Base-by-base conservation (phyloP, 2,888 invertebrate species). In the Phalera bucephala region DNA sequence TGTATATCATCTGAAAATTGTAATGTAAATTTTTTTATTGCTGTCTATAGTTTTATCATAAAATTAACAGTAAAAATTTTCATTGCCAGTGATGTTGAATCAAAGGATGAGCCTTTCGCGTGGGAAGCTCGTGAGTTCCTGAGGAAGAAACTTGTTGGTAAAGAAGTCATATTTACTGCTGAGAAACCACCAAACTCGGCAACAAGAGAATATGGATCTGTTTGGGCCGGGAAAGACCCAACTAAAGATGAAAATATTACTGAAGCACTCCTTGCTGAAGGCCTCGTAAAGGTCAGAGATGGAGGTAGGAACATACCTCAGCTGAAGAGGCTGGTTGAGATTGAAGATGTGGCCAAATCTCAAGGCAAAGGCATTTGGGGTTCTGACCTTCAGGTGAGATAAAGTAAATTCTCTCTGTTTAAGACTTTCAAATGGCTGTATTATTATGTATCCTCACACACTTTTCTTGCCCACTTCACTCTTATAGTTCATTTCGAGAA, bases 91-190 rank as follows among this genome's bases (percentile, higher is more conserved):
- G 91, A 92, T 25, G 92, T 92, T 27, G 95, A 95, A 65, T 92
- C 93, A 7, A 95, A 93, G 75, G 97, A 97, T 75, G 96, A 99
- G 84, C 96, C 99, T 1, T 99, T 92, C 91, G 99, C 98, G 0
- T 99, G 99, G 98, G 99, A 99, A 73, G 96, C 99, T 1, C 93
- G 99, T 36, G 99, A 99, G 85, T 99, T 94, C 72, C 90, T 99
- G 31, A 92, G 99, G 21, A 96, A 97, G 72, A 97, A 96, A 78
- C 84, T 99, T 20, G 94, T 99, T 63, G 98, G 98, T 1, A 95
- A 96, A 75, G 95, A 96, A 63, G 96, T 99, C 0, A 92, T 92
- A 9, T 98, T 97, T 72, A 94, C 93, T 21, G 91, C 92, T 33
- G 98, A 98, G 69, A 96, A 95, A 70, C 94, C 95, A 20, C 93